Evolutionary conservation across 2,797 vertebrate species (phyloP), one percentile per base, ranked within the genome.

Genomic region (Psittacula derbiana): DNA sequence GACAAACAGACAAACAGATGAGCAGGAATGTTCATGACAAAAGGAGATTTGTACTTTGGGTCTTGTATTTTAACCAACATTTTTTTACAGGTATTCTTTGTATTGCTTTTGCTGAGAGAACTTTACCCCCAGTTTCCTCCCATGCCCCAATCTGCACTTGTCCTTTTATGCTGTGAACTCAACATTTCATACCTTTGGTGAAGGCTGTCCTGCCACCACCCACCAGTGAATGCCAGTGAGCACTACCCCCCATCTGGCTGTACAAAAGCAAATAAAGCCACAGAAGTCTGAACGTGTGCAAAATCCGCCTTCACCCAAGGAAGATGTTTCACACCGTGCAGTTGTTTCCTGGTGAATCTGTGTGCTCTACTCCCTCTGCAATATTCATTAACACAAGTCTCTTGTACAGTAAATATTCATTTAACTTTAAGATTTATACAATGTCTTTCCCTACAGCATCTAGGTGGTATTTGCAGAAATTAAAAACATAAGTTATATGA

Each of bases 401-500:
- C 72, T 96, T 33, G 83, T 88, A 95, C 88, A 73, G 95, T 94
- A 96, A 96, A 95, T 95, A 96, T 96, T 97, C 94, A 95, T 96
- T 96, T 92, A 96, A 96, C 85, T 86, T 88, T 47, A 91, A 96
- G 96, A 96, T 97, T 96, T 96, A 97, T 97, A 90, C 65, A 96
- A 86, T 86, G 86, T 88, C 86, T 95, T 88, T 91, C 70, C 58
- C 70, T 88, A 81, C 86, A 94, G 88, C 91, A 95, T 94, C 95
- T 94, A 97, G 86, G 92, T 96, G 86, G 91, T 96, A 95, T 94
- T 95, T 94, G 92, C 92, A 96, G 95, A 97, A 97, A 97, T 97
- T 97, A 96, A 95, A 96, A 97, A 92, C 96, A 96, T 97, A 97
- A 97, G 96, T 96, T 96, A 96, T 95, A 96, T 90, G 88, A 96